Percentiles rank a stretch among this genome's conserved stretches.
phyloP scores from a whole-genome alignment of 2,888 invertebrate species.

The Apotomis turbidana region DNA sequence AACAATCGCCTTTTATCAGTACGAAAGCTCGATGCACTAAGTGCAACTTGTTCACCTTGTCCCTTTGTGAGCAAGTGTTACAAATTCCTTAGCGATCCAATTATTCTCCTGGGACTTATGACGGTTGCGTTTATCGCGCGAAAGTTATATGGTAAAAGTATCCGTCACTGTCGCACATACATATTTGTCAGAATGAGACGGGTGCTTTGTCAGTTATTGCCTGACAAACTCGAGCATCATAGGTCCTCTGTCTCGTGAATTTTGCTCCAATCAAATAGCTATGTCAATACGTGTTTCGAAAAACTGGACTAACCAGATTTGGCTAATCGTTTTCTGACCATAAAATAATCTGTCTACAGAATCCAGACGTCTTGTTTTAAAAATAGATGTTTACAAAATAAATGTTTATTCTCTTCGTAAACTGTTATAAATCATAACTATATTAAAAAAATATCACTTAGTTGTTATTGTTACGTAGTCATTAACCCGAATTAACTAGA shows the following conservation, averaged over 20 bases:
- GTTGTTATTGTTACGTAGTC: too few species aligned
- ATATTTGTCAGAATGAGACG: too few species aligned
- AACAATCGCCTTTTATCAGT: slow-evolving; percentile 24
- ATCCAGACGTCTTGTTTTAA: not conserved
- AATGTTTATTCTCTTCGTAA: too few species aligned
- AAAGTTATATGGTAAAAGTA: too few species aligned
- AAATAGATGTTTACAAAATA: too few species aligned
- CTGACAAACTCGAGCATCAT: too few species aligned
- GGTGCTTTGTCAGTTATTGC: too few species aligned
- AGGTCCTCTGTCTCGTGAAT: not conserved
- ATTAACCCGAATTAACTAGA: slow-evolving; percentile 1
- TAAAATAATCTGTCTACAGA: slow-evolving; percentile 14
- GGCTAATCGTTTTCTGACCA: slow-evolving; percentile 11
- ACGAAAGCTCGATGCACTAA: slow-evolving; percentile 21
- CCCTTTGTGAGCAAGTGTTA: slow-evolving; percentile 36
- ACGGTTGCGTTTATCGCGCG: too few species aligned
- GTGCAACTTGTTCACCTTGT: slow-evolving; percentile 32
- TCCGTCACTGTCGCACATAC: too few species aligned
- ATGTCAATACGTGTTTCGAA: not conserved
- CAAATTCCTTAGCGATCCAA: slow-evolving; percentile 22
- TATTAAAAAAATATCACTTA: too few species aligned
- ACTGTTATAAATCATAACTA: too few species aligned
- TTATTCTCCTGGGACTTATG: not conserved
- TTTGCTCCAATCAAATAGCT: slow-evolving; percentile 1
- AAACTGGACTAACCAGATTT: slow-evolving; percentile 29